Evolutionary conservation across 2,797 vertebrate genomes (phyloP), one percentile per base, ranked within the genome.

Genomic region (Glyptemys insculpta): DNA sequence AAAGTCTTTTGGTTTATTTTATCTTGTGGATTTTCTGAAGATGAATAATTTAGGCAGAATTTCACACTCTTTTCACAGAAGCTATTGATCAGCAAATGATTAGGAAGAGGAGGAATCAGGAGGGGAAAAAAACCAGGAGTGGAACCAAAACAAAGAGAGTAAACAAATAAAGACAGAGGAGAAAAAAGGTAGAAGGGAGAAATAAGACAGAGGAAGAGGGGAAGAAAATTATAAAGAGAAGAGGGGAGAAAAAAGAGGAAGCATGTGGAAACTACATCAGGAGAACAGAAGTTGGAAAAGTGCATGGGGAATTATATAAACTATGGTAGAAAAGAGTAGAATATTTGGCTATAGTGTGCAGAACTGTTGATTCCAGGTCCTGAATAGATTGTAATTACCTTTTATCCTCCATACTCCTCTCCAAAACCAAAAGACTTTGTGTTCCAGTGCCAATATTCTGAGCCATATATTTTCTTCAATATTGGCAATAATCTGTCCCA

Each of bases 281-380:
- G 62, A 85, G 49, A 94, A 56, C 3, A 57, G 21, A 85, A 86
- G 91, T 81, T 79, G 29, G 83, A 31, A 19, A 68, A 44, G n/a
- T 88, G 1, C 16, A n/a, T n/a, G 25, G 1, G 74, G 27, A 90
- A 82, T 84, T 92, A 15, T 95, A 86, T 53, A 47, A 89, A 68
- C 31, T 68, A 25, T 76, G 81, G 12, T 79, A 6, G 31, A 65
- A 14, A 12, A 10, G 10, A 18, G 44, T 53, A 31, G 31, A 14
- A 87, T 50, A 59, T 90, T 79, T 44, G 72, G 50, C 62, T 34
- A 12, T 5, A 21, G 1, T 21, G 16, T 34, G 6, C 44, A 15
- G 12, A 31, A 83, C 8, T 68, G 52, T n/a, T 54, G 19, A 15
- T 85, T 79, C 7, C 27, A 88, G 37, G 95, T 88, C 79, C 15